phyloP scores from a whole-genome alignment of 2,797 vertebrate species.

The Sebastes trivittatus region DNA sequence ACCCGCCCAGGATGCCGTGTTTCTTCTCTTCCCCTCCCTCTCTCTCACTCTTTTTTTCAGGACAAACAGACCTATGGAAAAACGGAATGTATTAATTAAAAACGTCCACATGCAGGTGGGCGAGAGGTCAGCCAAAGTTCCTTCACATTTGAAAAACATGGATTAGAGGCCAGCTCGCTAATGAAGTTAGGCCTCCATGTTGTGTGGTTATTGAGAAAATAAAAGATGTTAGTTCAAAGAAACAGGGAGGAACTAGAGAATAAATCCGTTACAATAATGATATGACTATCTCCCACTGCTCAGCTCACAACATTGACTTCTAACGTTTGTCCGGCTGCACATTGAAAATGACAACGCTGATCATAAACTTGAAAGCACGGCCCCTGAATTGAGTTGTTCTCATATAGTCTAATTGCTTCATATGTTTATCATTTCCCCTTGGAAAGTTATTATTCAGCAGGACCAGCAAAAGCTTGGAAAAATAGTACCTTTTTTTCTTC shows the following conservation, averaged over 20 bases:
- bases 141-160: constrained; percentile 21
- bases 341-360: constrained; percentile 35
- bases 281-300: not conserved
- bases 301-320: constrained; percentile 6
- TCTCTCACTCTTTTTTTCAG: not conserved
- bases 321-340: not conserved
- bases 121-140: constrained; percentile 56
- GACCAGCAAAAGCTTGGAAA: constrained; percentile 23
- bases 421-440: constrained; percentile 59
- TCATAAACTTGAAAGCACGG: constrained; percentile 45
- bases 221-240: constrained; percentile 13
- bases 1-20: constrained; percentile 47
- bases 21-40: constrained; percentile 4
- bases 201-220: not conserved
- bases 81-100: constrained; percentile 68
- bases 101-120: constrained; percentile 55
- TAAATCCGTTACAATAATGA: constrained; percentile 5
- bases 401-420: constrained; percentile 33
- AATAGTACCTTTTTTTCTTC: not conserved
- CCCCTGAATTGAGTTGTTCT: constrained; percentile 20
- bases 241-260: not conserved
- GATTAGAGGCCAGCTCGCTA: constrained; percentile 22
- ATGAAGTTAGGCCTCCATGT: constrained; percentile 22
- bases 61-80: constrained; percentile 60
- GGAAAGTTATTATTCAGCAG: constrained; percentile 35